Percentiles rank a stretch among this genome's conserved stretches.
phyloP scores from a whole-genome alignment of 1,140 invertebrate species.

The Arion vulgaris region DNA sequence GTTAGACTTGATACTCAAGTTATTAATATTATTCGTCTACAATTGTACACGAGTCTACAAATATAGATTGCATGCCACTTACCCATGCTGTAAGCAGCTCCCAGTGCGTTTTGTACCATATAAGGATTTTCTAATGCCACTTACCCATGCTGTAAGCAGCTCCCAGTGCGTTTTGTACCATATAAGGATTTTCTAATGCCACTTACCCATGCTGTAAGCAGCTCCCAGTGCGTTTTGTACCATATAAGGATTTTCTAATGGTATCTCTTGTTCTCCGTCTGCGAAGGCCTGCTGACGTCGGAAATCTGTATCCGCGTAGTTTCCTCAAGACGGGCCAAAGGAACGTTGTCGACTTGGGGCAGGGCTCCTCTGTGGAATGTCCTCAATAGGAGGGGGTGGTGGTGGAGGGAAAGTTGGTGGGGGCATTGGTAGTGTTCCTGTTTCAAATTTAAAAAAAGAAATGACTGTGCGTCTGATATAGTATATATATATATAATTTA shows the following conservation, averaged over 20 bases:
- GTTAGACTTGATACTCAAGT: too few species aligned
- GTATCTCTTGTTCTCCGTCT: constrained; percentile 81
- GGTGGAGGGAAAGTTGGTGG: constrained; percentile 61
- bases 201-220: constrained; percentile 86
- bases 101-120: constrained; percentile 89
- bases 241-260: constrained; percentile 89
- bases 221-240: constrained; percentile 87
- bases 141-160: constrained; percentile 85
- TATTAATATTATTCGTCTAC: too few species aligned
- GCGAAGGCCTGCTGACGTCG: constrained; percentile 47
- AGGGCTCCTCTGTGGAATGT: constrained; percentile 66
- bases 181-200: constrained; percentile 87
- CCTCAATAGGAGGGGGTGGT: constrained; percentile 68
- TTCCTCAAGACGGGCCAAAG: constrained; percentile 66
- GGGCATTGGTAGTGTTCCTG: constrained; percentile 51
- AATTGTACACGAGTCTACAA: too few species aligned
- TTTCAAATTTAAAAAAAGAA: neutral
- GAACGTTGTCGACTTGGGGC: constrained; percentile 51
- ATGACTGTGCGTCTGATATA: too few species aligned
- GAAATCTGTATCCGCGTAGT: constrained; percentile 63
- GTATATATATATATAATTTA: too few species aligned
- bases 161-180: constrained; percentile 90
- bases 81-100: constrained; percentile 87
- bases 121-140: constrained; percentile 88
- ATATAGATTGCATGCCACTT: too few species aligned